Evolutionary conservation across 2,888 invertebrate genomes (phyloP).

Genomic region (Drosophila crucigera): DNA sequence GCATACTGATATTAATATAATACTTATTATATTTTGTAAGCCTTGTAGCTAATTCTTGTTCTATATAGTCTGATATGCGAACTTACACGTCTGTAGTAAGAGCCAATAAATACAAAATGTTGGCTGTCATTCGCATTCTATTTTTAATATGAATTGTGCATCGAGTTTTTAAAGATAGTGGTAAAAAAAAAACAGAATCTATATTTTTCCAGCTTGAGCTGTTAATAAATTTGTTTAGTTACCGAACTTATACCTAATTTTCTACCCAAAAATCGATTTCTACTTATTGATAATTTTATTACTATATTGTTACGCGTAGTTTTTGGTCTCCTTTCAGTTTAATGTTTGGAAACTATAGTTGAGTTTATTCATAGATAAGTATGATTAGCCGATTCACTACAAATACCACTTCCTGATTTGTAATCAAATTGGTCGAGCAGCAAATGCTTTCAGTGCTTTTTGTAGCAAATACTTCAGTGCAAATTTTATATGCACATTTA

Average conservation of each 20-base stretch:
- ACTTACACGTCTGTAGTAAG: neutral
- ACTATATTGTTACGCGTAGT: neutral
- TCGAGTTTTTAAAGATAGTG: conserved; percentile 15
- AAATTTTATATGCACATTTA: conserved; percentile 52
- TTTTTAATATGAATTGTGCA: conserved; percentile 19
- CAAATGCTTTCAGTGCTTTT: neutral
- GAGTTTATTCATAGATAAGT: neutral
- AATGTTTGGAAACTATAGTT: neutral
- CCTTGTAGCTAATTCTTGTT: too few relatives aligned
- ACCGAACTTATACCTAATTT: neutral
- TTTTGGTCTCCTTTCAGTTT: neutral
- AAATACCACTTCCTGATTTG: conserved; percentile 9
- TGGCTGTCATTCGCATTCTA: conserved; percentile 23
- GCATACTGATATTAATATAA: neutral
- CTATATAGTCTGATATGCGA: too few relatives aligned
- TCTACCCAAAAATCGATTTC: neutral
- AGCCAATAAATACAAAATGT: conserved; percentile 49
- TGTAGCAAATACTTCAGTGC: conserved; percentile 9
- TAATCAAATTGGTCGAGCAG: conserved; percentile 10
- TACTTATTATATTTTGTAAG: neutral
- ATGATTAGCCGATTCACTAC: neutral
- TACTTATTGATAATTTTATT: neutral
- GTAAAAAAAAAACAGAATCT: neutral
- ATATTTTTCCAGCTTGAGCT: neutral
- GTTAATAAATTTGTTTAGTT: conserved; percentile 1